phyloP scores from a whole-genome alignment of 2,113 vertebrate species.

The Empidonax traillii region DNA sequence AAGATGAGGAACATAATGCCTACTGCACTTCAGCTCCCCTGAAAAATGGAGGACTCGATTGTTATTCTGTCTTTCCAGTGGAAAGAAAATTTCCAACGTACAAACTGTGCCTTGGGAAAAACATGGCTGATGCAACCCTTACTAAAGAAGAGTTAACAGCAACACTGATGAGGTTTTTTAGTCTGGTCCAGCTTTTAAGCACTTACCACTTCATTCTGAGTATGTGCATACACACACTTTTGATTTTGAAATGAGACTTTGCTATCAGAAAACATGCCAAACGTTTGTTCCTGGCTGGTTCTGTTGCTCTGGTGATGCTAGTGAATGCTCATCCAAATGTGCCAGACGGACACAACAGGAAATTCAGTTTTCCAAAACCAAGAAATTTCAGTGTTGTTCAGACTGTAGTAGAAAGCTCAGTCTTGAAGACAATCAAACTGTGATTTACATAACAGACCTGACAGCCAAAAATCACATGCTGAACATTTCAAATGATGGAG shows the following conservation, averaged over 20 bases:
- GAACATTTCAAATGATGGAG: not conserved
- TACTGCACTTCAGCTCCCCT: not conserved
- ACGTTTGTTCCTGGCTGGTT: conserved; percentile 63
- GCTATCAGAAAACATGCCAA: conserved; percentile 53
- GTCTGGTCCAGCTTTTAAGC: not conserved
- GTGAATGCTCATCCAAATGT: conserved; percentile 27
- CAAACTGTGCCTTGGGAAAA: not conserved
- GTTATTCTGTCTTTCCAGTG: not conserved
- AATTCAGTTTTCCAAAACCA: conserved; percentile 40
- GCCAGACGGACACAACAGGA: conserved; percentile 61
- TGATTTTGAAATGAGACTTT: conserved; percentile 48
- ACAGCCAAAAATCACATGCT: conserved; percentile 23
- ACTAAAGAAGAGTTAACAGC: not conserved
- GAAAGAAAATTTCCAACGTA: not conserved
- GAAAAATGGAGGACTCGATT: not conserved
- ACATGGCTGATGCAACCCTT: not conserved
- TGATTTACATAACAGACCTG: conserved; percentile 20
- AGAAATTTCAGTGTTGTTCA: conserved; percentile 52
- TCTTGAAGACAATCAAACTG: conserved; percentile 11
- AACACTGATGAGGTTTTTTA: not conserved
- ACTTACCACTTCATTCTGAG: not conserved
- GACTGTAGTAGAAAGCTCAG: conserved; percentile 47
- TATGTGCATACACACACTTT: not conserved
- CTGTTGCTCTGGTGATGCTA: conserved; percentile 54
- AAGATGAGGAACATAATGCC: not conserved